Conservation (phyloP, 2,888 invertebrate species). For the Nezara viridula region DNA sequence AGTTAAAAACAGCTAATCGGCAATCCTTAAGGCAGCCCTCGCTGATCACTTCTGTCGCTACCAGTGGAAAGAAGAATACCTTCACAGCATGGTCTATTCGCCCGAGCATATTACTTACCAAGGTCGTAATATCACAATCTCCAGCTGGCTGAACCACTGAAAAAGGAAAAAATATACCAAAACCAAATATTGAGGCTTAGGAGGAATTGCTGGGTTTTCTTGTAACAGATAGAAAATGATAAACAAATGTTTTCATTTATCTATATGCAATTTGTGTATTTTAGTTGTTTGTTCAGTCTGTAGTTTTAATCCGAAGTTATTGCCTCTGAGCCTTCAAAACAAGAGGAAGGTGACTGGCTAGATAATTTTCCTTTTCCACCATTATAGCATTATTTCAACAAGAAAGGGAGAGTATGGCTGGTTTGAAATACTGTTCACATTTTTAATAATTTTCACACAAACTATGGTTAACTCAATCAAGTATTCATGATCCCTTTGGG, state of each 20-base stretch:
- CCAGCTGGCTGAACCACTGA: slow-evolving; percentile 13
- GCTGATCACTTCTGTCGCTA: slow-evolving; percentile 30
- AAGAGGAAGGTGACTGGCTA: too few relatives aligned
- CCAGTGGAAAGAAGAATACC: slow-evolving; percentile 28
- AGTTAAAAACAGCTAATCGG: neutral
- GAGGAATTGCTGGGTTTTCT: neutral
- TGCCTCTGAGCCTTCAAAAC: too few relatives aligned
- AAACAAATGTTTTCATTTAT: neutral
- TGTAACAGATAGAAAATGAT: neutral
- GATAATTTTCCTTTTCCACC: too few relatives aligned
- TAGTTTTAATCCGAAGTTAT: too few relatives aligned
- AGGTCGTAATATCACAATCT: neutral
- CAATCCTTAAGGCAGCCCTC: slow-evolving; percentile 7
- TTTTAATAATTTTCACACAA: too few relatives aligned
- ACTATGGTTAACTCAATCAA: too few relatives aligned
- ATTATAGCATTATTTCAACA: too few relatives aligned
- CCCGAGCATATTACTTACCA: neutral
- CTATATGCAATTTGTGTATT: too few relatives aligned
- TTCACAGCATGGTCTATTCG: neutral
- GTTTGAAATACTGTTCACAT: too few relatives aligned
- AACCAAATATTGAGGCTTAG: neutral
- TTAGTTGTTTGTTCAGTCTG: too few relatives aligned
- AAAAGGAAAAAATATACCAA: slow-evolving; percentile 37
- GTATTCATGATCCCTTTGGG: too few relatives aligned
- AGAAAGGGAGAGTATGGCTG: too few relatives aligned